Evolutionary conservation across 2,888 invertebrate genomes (phyloP), one percentile per base, ranked within the genome.

Genomic region (Ecliptopera silaceata): DNA sequence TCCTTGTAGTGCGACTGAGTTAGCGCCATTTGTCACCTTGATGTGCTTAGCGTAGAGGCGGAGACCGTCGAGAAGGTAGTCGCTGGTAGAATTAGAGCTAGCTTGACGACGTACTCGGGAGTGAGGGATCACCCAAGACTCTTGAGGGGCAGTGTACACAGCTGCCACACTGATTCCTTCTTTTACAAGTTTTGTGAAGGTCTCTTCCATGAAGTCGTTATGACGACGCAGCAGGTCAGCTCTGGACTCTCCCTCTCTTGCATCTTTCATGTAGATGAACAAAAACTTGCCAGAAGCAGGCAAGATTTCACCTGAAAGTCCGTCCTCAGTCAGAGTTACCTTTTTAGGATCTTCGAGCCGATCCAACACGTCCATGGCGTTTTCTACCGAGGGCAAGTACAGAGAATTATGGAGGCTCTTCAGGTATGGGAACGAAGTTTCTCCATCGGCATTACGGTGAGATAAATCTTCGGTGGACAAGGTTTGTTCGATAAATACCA

Each of bases 361-460:
- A 63, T 93, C 88, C 32, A 96, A 69, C 0, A 92, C 92, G 1
- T 83, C 80, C 10, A 94, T 58, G 0, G 95, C 92, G 57, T 92
- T 89, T 41, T 93, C 89, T 0, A 96, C 96, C 15, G 92, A 91
- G 6, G 95, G 92, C 48, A 94, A 81, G 74, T 94, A 95, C 1
- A 91, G 80, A 17, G 90, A 72, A 0, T 80, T 67, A 0, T 66
- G 66, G 11, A 87, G 72, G 22, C 86, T 75, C 0, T 75, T 64
- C 12, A 93, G 72, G 65, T 84, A 89, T 1, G 89, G 81, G 64
- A 81, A 91, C 0, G 80, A 70, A 0, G 80, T 75, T n/a, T 79
- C 68, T 3, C 88, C 88, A 10, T 88, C 83, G 41, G 72, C 72
- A 63, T 86, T 88, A 74, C 91, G 91, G 54, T 80, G 77, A 3